These are phyloP conservation scores for Congeria kusceri DNA, from an alignment of 2,888 invertebrate genomes.

Conservation along the genomic window DNA sequence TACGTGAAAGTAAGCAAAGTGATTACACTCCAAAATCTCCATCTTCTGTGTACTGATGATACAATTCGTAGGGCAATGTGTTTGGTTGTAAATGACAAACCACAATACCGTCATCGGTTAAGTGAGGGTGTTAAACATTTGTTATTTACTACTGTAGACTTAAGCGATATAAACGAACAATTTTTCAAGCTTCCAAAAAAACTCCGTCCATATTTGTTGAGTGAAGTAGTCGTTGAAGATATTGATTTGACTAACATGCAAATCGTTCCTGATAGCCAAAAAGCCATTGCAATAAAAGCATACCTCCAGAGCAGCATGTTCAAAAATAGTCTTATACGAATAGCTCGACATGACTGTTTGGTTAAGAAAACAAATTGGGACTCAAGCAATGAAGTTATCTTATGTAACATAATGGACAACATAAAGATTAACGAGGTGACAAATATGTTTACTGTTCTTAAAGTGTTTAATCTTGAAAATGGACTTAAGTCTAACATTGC, in stretches of 20 bases:
- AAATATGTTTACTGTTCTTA: slow-evolving; percentile 16
- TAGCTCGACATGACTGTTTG: not conserved
- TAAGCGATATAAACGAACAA: not conserved
- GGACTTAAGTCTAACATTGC: not conserved
- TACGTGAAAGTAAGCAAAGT: too few relatives aligned
- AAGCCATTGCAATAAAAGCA: not conserved
- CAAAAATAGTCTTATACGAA: not conserved
- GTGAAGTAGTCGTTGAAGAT: slow-evolving; percentile 60
- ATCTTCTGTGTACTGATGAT: too few relatives aligned
- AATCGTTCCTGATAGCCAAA: not conserved
- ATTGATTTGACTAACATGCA: slow-evolving; percentile 26
- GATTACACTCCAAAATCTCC: too few relatives aligned
- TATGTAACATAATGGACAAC: not conserved
- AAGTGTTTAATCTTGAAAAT: not conserved
- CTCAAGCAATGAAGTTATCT: not conserved
- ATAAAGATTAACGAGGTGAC: not conserved
- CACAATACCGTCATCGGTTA: too few relatives aligned
- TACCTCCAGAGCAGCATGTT: slow-evolving; percentile 6
- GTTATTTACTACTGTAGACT: too few relatives aligned
- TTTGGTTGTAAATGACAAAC: too few relatives aligned
- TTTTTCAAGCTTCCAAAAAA: not conserved
- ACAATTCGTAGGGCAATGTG: too few relatives aligned
- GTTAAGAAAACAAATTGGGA: not conserved
- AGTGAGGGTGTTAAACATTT: too few relatives aligned
- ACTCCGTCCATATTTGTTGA: slow-evolving; percentile 61